Evolutionary conservation across 2,797 vertebrate genomes (phyloP).

Genomic region (Sparus aurata): DNA sequence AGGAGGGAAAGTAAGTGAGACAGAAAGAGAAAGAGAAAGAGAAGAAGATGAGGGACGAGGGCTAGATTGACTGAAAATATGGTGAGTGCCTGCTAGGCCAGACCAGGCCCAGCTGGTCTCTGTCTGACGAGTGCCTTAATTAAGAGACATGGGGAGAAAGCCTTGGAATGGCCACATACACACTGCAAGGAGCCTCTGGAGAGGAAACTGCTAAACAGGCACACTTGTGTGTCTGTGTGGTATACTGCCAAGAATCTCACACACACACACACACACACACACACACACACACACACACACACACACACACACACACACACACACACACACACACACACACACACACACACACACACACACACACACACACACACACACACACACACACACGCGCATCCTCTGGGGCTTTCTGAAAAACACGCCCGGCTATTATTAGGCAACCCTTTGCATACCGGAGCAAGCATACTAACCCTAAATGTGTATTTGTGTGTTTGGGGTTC

Average conservation of each 20-base stretch:
- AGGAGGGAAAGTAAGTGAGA: conserved; percentile 7
- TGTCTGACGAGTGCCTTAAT: conserved; percentile 83
- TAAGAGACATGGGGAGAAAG: conserved; percentile 81
- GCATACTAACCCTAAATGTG: conserved; percentile 56
- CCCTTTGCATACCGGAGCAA: conserved; percentile 81
- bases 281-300: too few relatives aligned
- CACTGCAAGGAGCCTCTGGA: conserved; percentile 75
- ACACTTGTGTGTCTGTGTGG: conserved; percentile 70
- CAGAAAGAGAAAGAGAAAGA: not conserved
- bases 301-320: too few relatives aligned
- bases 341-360: conserved; percentile 23
- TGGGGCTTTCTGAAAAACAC: conserved; percentile 83
- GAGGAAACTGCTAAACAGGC: conserved; percentile 77
- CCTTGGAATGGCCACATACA: conserved; percentile 76
- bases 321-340: conserved; percentile 34
- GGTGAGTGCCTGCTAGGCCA: conserved; percentile 74
- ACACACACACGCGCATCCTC: conserved; percentile 56
- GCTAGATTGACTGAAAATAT: conserved; percentile 67
- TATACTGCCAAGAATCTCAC: conserved; percentile 67
- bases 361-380: conserved; percentile 42
- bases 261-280: conserved; percentile 32
- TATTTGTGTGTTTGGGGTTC: conserved; percentile 54
- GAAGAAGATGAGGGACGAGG: conserved; percentile 28
- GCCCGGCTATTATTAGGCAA: conserved; percentile 82
- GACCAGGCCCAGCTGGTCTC: conserved; percentile 82